Conservation (phyloP, 2,888 invertebrate species). For the Tetrapedia diversipes region DNA sequence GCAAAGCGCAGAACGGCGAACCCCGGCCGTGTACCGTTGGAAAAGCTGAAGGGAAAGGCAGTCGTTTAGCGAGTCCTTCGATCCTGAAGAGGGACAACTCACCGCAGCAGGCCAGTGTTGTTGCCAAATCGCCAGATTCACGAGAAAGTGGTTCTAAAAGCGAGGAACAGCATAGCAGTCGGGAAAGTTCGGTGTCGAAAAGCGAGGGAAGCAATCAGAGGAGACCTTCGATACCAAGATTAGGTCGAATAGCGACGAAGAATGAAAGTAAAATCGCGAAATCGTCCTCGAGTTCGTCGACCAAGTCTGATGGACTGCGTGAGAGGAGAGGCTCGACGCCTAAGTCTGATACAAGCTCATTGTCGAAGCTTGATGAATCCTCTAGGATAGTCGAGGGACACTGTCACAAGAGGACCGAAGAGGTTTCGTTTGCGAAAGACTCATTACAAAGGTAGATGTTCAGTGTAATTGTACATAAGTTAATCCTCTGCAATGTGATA, state of each 20-base stretch:
- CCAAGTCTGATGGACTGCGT: conserved; percentile 44
- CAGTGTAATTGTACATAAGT: not conserved
- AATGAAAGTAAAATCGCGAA: conserved; percentile 64
- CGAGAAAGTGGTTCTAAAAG: conserved; percentile 32
- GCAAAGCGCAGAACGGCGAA: conserved; percentile 48
- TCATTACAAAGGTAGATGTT: conserved; percentile 62
- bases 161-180: conserved; percentile 44
- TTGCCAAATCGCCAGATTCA: conserved; percentile 29
- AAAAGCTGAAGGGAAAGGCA: conserved; percentile 32
- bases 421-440: conserved; percentile 62
- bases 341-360: conserved; percentile 59
- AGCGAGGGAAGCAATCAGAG: conserved; percentile 66
- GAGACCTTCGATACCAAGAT: conserved; percentile 65
- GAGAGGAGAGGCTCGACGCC: conserved; percentile 65
- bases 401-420: conserved; percentile 62
- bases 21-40: conserved; percentile 23
- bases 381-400: conserved; percentile 64
- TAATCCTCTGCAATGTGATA: too few species aligned
- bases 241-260: conserved; percentile 63
- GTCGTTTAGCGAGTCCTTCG: conserved; percentile 30
- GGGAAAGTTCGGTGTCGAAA: conserved; percentile 52
- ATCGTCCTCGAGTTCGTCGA: conserved; percentile 56
- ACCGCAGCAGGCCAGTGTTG: conserved; percentile 9
- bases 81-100: conserved; percentile 41
- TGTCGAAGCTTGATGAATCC: conserved; percentile 64